Percentiles rank a stretch among this genome's conserved stretches.
Conservation (phyloP, 2,113 vertebrate genomes). For the Sciurus niger region DNA sequence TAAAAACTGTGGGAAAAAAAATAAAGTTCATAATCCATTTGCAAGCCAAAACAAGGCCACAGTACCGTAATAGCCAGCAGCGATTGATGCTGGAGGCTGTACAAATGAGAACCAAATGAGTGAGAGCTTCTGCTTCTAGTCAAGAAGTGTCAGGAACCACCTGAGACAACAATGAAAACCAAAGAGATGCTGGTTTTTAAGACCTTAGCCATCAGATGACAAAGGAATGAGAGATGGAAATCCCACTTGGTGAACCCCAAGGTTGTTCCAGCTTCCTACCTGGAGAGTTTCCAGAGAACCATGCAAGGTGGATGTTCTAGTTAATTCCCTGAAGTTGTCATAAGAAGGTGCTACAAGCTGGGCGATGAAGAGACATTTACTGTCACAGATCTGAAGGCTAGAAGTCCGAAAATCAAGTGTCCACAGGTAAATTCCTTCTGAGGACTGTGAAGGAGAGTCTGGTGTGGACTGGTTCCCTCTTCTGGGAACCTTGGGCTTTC, state of each 20-base stretch:
- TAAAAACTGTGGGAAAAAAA: no score
- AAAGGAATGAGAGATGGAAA: not conserved
- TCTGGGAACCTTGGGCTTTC: not conserved
- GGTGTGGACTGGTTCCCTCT: no score
- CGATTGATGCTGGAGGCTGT: not conserved
- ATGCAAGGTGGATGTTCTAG: not conserved
- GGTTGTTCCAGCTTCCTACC: not conserved
- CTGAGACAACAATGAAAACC: not conserved
- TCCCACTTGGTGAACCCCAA: not conserved
- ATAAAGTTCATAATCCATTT: not conserved
- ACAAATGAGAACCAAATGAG: not conserved
- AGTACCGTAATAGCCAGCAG: not conserved
- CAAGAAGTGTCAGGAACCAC: not conserved
- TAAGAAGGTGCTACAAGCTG: not conserved
- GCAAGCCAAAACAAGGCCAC: not conserved
- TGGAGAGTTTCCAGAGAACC: not conserved
- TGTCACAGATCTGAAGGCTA: not conserved
- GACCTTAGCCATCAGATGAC: not conserved
- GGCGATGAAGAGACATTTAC: not conserved
- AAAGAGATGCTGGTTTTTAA: not conserved
- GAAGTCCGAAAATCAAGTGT: not conserved
- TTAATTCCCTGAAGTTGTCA: not conserved
- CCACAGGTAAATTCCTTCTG: not conserved
- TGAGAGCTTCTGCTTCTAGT: not conserved
- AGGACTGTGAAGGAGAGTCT: not conserved